Conservation (phyloP, 2,113 vertebrate genomes). For the Atlantisia rogersi region DNA sequence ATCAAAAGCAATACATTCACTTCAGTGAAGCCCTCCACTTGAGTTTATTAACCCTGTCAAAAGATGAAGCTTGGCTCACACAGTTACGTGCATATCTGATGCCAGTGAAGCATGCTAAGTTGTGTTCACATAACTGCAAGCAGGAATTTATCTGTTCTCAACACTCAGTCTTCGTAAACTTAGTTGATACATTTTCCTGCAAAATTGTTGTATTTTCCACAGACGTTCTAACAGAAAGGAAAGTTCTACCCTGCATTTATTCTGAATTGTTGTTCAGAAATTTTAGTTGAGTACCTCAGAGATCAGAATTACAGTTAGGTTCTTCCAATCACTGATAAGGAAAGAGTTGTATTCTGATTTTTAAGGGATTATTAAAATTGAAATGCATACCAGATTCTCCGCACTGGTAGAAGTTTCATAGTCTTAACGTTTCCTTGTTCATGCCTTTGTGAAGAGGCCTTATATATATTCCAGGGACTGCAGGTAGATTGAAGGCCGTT, state of each 20-base stretch:
- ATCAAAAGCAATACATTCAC: not conserved
- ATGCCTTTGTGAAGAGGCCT: not conserved
- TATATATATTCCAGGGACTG: not conserved
- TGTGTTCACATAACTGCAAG: not conserved
- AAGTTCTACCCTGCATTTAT: not conserved
- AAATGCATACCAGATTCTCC: not conserved
- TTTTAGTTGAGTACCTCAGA: not conserved
- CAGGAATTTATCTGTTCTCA: not conserved
- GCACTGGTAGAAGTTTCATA: not conserved
- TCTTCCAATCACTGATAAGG: not conserved
- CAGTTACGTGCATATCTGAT: not conserved
- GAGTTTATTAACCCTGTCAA: not conserved
- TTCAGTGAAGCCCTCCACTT: not conserved
- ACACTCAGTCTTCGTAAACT: not conserved
- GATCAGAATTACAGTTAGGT: not conserved
- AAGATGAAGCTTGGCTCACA: not conserved
- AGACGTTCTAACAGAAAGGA: not conserved
- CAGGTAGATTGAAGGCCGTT: not conserved
- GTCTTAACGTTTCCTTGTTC: not conserved
- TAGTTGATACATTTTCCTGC: not conserved
- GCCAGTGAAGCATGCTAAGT: not conserved
- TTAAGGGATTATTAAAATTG: not conserved
- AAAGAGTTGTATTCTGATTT: not conserved
- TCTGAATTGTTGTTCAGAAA: not conserved
- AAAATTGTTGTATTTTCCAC: not conserved